A percentile compares a stretch with the other conserved stretches of the same genome.
phyloP scores from a whole-genome alignment of 2,888 invertebrate species.

The Heliconius sara region DNA sequence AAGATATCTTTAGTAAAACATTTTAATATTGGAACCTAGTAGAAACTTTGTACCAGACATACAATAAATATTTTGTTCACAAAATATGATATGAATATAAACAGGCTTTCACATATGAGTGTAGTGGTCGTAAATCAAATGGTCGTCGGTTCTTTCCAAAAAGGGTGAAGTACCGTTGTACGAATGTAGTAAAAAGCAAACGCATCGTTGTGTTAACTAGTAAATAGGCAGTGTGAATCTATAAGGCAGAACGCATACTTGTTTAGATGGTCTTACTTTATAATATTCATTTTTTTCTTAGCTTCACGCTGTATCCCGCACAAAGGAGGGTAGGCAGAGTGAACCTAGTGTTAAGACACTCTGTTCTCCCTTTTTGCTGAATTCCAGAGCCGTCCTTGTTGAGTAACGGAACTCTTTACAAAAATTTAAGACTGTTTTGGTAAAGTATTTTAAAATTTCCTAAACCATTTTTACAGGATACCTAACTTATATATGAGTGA shows the following conservation, averaged over 20 bases:
- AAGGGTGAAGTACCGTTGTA: constrained; percentile 69
- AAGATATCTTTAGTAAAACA: background rate
- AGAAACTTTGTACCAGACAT: constrained; percentile 11
- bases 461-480: too few relatives aligned
- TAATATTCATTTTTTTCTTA: background rate
- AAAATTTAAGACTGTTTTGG: too few relatives aligned
- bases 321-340: background rate
- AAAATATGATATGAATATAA: constrained; percentile 30
- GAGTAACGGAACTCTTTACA: too few relatives aligned
- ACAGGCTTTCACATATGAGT: constrained; percentile 32
- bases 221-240: constrained; percentile 34
- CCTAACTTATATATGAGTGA: too few relatives aligned
- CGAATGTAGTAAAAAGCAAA: constrained; percentile 69
- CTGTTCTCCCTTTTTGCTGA: background rate
- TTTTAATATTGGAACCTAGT: constrained; percentile 7
- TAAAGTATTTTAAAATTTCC: too few relatives aligned
- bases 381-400: too few relatives aligned
- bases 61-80: constrained; percentile 5
- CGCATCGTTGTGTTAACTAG: constrained; percentile 49
- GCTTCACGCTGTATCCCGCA: background rate
- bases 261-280: background rate
- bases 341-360: background rate
- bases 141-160: constrained; percentile 60
- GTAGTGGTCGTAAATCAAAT: constrained; percentile 58
- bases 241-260: constrained; percentile 27